Evolutionary conservation across 2,888 invertebrate species (phyloP).

Genomic region (Ophion ellenae): DNA sequence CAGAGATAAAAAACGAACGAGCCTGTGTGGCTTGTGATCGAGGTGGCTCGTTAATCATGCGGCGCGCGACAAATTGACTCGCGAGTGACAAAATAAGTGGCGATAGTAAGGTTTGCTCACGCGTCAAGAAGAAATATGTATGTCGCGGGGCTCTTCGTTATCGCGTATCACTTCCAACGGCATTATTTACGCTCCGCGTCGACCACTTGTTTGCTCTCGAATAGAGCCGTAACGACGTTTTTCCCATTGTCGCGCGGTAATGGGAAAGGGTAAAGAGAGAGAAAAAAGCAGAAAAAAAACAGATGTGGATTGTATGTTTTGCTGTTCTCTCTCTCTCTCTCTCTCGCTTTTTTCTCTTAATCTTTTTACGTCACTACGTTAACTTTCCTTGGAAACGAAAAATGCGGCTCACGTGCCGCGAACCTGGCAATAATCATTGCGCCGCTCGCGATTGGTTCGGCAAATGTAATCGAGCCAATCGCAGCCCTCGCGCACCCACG

Average conservation of each 20-base stretch:
- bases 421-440: neutral
- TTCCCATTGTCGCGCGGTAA: slow-evolving; percentile 28
- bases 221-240: slow-evolving; percentile 49
- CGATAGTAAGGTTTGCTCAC: slow-evolving; percentile 45
- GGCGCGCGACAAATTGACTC: slow-evolving; percentile 18
- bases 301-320: slow-evolving; percentile 40
- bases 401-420: neutral
- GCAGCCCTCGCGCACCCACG: neutral
- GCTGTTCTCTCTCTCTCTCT: neutral
- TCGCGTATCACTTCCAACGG: slow-evolving; percentile 50
- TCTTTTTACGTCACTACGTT: neutral
- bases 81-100: neutral
- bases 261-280: neutral
- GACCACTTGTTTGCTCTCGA: slow-evolving; percentile 59
- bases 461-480: slow-evolving; percentile 3
- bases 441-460: slow-evolving; percentile 14
- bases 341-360: neutral
- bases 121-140: slow-evolving; percentile 28
- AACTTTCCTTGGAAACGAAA: slow-evolving; percentile 6
- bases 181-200: slow-evolving; percentile 57
- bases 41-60: neutral
- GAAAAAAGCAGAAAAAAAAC: slow-evolving; percentile 21
- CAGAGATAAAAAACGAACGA: slow-evolving; percentile 7
- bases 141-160: slow-evolving; percentile 44
- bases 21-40: neutral